Percentiles rank a stretch among this genome's conserved stretches.
Conservation (phyloP, 2,113 vertebrate genomes). For the Mesembrinibis cayennensis region DNA sequence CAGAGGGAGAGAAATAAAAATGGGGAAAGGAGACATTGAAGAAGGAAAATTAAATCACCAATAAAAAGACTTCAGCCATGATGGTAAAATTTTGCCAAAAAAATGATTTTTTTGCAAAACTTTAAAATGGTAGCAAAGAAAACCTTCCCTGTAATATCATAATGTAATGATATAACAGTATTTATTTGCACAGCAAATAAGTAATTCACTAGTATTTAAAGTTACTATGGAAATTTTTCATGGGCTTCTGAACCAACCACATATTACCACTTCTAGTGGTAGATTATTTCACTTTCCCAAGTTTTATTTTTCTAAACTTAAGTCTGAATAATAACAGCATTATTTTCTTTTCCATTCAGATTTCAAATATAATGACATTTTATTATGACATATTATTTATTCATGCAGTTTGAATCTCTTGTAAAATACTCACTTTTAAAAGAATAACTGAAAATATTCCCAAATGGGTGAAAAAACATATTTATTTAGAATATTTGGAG, state of each 20-base stretch:
- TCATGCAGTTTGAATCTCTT: neutral
- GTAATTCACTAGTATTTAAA: neutral
- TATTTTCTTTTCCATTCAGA: slow-evolving; percentile 1
- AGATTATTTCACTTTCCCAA: neutral
- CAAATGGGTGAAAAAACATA: neutral
- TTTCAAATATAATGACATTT: slow-evolving; percentile 11
- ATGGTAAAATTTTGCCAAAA: neutral
- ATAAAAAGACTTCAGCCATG: neutral
- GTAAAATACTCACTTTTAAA: neutral
- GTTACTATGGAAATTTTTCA: neutral
- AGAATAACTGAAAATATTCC: neutral
- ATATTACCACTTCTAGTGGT: neutral
- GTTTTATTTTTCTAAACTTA: neutral
- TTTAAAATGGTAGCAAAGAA: neutral
- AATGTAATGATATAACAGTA: neutral
- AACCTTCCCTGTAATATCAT: neutral
- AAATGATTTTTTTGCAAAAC: accelerated
- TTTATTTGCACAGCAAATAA: neutral
- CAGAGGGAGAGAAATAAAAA: neutral
- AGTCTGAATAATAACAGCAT: neutral
- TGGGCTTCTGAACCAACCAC: neutral
- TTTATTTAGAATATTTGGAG: neutral
- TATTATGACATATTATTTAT: slow-evolving; percentile 20
- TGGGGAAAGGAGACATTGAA: neutral
- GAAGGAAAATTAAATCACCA: neutral